Evolutionary conservation across 2,113 vertebrate species (phyloP), one percentile per base, ranked within the genome.

Genomic region (Phalacrocorax aristotelis): DNA sequence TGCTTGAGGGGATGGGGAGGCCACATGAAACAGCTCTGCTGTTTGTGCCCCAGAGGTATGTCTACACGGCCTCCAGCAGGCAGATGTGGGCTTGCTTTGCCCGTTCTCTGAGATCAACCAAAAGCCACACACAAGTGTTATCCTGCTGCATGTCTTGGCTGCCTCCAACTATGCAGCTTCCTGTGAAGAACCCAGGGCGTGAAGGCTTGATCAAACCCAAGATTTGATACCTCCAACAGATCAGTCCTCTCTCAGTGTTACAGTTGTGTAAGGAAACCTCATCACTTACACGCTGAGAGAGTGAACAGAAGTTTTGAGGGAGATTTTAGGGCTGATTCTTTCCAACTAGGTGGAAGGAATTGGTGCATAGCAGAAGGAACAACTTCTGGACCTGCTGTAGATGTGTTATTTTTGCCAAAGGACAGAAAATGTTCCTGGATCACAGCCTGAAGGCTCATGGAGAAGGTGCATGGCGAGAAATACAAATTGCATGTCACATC

Each of bases 21-120:
- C 72, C 82, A 70, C 70, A 62, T 74, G 79, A 93, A 90, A 38
- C 44, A 83, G 40, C 88, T 78, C 36, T 79, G 54, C 66, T 88
- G 44, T 10, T 87, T 83, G 75, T 70, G 71, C 75, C 93, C 75
- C 6, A 1, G 15, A 65, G 87, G 1, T 16, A 18, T 32, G 84
- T 65, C 84, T 93, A 23, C 83, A 26, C 0, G 0, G 54, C 32
- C 89, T 82, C 21, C 83, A 48, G 65, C 0, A 0, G 69, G 70
- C 83, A 93, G 77, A 84, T 89, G 42, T 49, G 44, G 87, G 57
- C 77, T 95, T 91, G 83, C 81, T 93, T 60, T 72, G 71, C n/a
- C 62, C 20, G 0, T 76, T 54, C 44, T 54, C 78, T 48, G 38
- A 54, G 62, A 58, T 34, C 42, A 75, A 21, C 60, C 42, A 55